A percentile compares a stretch with the other conserved stretches of the same genome.
phyloP scores from a whole-genome alignment of 2,888 invertebrate species.

The Macrosiphum euphorbiae region DNA sequence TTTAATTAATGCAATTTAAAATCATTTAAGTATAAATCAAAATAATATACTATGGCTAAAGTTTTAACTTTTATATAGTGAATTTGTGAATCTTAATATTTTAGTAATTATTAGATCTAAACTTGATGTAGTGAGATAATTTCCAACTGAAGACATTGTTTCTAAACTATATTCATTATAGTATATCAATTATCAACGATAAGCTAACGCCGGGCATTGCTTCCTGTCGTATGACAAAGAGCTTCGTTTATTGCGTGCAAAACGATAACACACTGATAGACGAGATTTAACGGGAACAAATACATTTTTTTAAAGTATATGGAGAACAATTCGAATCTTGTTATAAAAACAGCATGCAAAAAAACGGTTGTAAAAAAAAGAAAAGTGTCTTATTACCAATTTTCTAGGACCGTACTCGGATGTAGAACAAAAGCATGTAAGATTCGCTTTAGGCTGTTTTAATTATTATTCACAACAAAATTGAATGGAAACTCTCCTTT shows the following conservation, averaged over 20 bases:
- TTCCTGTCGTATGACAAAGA: conserved; percentile 48
- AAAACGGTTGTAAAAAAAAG: conserved; percentile 28
- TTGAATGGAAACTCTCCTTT: conserved; percentile 43
- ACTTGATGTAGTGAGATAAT: background rate
- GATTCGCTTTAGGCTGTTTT: conserved; percentile 50
- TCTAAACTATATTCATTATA: background rate
- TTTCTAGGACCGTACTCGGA: conserved; percentile 22
- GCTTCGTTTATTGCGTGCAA: conserved; percentile 13
- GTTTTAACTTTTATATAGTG: background rate
- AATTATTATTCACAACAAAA: conserved; percentile 55
- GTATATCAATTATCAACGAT: conserved; percentile 28
- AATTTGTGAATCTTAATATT: background rate
- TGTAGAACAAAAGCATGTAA: conserved; percentile 37
- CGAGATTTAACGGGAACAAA: conserved; percentile 17
- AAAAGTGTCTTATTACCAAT: conserved; percentile 50
- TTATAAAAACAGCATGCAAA: conserved; percentile 3
- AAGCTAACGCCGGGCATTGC: conserved; percentile 14
- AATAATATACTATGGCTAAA: background rate
- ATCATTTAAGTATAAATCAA: background rate
- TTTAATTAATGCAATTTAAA: background rate
- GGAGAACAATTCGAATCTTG: conserved; percentile 45
- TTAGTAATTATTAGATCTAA: background rate
- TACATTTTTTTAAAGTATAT: conserved; percentile 27
- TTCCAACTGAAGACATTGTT: conserved; percentile 23
- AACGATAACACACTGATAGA: conserved; percentile 35